A percentile compares a stretch with the other conserved stretches of the same genome.
Conservation (phyloP, 2,797 vertebrate species). For the Cheirogaleus major region DNA sequence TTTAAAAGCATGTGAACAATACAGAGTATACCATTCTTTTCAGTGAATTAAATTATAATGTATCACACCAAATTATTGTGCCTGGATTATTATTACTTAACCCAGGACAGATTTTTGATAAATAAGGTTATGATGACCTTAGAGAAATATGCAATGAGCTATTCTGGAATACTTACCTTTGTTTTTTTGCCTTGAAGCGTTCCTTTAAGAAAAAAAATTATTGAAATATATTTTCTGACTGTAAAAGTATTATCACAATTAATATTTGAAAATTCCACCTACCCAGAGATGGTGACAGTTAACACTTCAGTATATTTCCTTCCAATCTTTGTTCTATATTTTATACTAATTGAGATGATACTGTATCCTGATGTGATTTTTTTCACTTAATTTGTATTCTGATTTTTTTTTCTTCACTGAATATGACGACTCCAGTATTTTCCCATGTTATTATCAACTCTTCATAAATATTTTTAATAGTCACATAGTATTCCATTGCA, state of each 20-base stretch:
- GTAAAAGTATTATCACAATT: neutral
- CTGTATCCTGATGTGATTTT: neutral
- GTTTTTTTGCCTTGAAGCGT: neutral
- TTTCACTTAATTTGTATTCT: neutral
- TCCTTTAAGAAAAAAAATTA: neutral
- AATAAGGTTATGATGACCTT: neutral
- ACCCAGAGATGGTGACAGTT: neutral
- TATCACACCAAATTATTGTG: neutral
- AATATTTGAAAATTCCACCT: neutral
- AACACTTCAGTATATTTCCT: neutral
- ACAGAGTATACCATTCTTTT: neutral
- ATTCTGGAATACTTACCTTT: neutral
- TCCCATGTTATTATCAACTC: neutral
- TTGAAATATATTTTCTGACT: slow-evolving; percentile 13
- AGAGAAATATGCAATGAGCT: neutral
- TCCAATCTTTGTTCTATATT: neutral
- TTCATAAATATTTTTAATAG: neutral
- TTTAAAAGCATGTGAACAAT: slow-evolving; percentile 47
- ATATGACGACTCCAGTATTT: neutral
- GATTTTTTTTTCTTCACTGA: neutral
- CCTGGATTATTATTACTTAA: neutral
- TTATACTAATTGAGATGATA: neutral
- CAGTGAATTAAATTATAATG: slow-evolving; percentile 52
- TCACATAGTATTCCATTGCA: neutral
- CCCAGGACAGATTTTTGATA: neutral